Conservation (phyloP, 2,113 vertebrate genomes). For the Myotis yumanensis region DNA sequence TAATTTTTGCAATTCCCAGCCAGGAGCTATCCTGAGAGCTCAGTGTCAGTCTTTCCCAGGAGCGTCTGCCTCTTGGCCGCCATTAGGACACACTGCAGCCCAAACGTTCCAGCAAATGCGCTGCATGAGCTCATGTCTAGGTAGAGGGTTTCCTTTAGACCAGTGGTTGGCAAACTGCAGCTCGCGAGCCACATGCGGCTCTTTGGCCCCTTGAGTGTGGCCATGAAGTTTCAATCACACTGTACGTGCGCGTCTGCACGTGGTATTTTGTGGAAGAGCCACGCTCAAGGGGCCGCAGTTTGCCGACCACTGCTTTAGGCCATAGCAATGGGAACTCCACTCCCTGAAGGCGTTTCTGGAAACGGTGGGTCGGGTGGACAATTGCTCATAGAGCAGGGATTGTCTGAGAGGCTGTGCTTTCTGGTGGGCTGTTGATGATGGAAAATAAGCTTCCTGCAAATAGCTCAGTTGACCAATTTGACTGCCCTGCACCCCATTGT, state of each 20-base stretch:
- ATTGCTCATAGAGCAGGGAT: not conserved
- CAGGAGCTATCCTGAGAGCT: not conserved
- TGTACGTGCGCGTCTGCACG: no score
- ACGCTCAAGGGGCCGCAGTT: no score
- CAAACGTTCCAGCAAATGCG: not conserved
- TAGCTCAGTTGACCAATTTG: not conserved
- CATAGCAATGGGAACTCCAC: not conserved
- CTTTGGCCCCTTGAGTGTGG: no score
- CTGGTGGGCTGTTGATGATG: not conserved
- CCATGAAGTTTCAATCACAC: no score
- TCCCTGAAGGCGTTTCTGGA: not conserved
- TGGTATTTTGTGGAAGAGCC: no score
- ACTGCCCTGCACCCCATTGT: not conserved
- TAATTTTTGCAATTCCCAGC: not conserved
- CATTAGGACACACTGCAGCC: not conserved
- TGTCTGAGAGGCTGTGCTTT: not conserved
- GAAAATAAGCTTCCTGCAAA: not conserved
- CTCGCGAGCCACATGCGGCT: no score
- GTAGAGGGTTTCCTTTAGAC: not conserved
- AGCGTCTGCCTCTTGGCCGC: not conserved
- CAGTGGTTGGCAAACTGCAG: not conserved
- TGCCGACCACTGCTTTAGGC: not conserved
- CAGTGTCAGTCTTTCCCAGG: accelerated
- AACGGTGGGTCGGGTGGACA: not conserved
- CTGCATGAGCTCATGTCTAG: not conserved